Evolutionary conservation across 2,113 vertebrate species (phyloP).

Genomic region (Machaerirhynchus nigripectus): DNA sequence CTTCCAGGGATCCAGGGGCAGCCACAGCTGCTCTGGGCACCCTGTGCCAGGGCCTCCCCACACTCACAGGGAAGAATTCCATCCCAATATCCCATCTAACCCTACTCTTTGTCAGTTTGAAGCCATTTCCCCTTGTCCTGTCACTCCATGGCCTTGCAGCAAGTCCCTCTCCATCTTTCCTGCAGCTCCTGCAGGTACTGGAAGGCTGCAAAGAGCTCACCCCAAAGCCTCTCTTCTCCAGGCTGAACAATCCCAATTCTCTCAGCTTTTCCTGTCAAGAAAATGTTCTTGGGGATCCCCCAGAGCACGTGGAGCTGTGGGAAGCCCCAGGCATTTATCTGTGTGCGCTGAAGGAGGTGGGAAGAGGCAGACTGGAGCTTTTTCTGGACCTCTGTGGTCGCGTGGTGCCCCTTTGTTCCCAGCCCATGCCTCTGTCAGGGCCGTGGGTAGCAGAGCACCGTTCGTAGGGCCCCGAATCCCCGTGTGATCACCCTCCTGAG

Average conservation of each 20-base stretch:
- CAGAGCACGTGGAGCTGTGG: background rate
- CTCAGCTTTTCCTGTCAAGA: background rate
- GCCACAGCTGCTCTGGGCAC: background rate
- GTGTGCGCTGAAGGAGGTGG: background rate
- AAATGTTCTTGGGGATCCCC: background rate
- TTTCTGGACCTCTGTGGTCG: accelerated
- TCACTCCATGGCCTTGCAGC: background rate
- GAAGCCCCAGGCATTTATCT: background rate
- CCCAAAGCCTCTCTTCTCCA: background rate
- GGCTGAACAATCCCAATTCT: background rate
- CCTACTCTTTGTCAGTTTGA: accelerated
- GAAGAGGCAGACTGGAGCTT: background rate
- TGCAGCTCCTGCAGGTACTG: background rate
- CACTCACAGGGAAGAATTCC: background rate
- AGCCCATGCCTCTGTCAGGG: accelerated
- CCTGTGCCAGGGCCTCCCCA: background rate
- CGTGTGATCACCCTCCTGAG: accelerated
- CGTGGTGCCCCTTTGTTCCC: background rate
- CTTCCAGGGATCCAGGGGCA: background rate
- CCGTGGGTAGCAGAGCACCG: background rate
- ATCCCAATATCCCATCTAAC: background rate
- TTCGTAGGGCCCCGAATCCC: background rate
- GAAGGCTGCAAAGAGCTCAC: background rate
- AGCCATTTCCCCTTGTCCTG: background rate
- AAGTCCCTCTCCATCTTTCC: background rate